Evolutionary conservation across 2,888 invertebrate genomes (phyloP).

Genomic region (Nymphalis urticae): DNA sequence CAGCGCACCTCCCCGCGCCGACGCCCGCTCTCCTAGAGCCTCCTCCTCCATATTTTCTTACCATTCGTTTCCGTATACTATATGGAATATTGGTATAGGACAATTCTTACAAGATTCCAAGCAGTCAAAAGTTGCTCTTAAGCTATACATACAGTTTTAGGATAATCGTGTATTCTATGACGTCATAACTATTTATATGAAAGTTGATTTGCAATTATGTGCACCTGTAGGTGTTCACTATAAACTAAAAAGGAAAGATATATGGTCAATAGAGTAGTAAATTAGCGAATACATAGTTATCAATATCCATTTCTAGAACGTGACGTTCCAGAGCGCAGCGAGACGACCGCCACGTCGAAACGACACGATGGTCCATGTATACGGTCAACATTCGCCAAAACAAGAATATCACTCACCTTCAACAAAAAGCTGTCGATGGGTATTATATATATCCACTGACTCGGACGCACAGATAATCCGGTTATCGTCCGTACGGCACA

Average conservation of each 20-base stretch:
- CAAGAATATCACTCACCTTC: constrained; percentile 69
- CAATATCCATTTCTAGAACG: constrained; percentile 24
- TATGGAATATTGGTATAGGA: constrained; percentile 72
- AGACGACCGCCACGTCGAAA: constrained; percentile 72
- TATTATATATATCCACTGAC: constrained; percentile 74
- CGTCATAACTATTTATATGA: constrained; percentile 48
- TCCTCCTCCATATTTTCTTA: constrained; percentile 76
- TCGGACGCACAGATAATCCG: constrained; percentile 79
- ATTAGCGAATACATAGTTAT: background rate
- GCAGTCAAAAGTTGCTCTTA: constrained; percentile 38
- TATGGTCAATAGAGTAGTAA: background rate
- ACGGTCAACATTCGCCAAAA: constrained; percentile 54
- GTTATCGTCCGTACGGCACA: constrained; percentile 79
- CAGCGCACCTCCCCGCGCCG: constrained; percentile 54
- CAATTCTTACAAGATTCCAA: constrained; percentile 67
- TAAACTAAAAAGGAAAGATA: background rate
- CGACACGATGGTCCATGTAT: constrained; percentile 53
- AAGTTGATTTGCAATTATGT: constrained; percentile 22
- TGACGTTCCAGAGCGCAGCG: constrained; percentile 60
- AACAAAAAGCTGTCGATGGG: constrained; percentile 64
- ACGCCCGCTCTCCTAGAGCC: constrained; percentile 69
- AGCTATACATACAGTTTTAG: constrained; percentile 33
- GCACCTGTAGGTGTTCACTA: background rate
- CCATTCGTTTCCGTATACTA: constrained; percentile 72
- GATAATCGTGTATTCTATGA: constrained; percentile 45